Conservation (phyloP, 2,797 vertebrate genomes). For the Gymnothorax javanicus region DNA sequence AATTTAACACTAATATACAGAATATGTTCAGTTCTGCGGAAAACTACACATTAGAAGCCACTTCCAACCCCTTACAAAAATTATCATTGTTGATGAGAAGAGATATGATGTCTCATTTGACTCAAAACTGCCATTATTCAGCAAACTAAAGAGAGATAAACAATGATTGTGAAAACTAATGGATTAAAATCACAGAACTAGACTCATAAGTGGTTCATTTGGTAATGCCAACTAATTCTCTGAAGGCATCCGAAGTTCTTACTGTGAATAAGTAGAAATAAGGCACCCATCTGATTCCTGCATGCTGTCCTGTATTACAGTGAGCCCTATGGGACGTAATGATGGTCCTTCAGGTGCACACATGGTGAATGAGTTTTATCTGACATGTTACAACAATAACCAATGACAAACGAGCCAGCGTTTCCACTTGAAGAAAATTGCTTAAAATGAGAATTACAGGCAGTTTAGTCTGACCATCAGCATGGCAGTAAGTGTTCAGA, state of each 20-base stretch:
- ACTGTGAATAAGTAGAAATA: background rate
- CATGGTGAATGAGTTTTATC: background rate
- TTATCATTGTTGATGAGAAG: background rate
- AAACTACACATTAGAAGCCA: background rate
- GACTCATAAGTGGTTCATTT: too few relatives aligned
- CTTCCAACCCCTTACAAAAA: background rate
- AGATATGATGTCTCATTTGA: background rate
- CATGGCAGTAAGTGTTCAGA: background rate
- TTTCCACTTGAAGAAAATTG: background rate
- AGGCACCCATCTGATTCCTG: background rate
- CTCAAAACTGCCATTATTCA: background rate
- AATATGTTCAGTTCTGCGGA: background rate
- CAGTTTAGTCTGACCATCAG: background rate
- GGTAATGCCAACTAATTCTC: too few relatives aligned
- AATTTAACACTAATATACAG: background rate
- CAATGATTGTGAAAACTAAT: background rate
- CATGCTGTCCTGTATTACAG: background rate
- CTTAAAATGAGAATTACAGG: background rate
- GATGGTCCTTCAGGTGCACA: background rate
- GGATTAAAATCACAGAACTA: background rate
- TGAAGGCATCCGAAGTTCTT: background rate
- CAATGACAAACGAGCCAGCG: background rate
- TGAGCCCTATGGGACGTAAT: background rate
- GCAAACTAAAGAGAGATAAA: background rate
- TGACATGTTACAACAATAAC: background rate